A percentile compares a stretch with the other conserved stretches of the same genome.
phyloP scores from a whole-genome alignment of 2,113 vertebrate species.

The Antechinus stuartii region DNA sequence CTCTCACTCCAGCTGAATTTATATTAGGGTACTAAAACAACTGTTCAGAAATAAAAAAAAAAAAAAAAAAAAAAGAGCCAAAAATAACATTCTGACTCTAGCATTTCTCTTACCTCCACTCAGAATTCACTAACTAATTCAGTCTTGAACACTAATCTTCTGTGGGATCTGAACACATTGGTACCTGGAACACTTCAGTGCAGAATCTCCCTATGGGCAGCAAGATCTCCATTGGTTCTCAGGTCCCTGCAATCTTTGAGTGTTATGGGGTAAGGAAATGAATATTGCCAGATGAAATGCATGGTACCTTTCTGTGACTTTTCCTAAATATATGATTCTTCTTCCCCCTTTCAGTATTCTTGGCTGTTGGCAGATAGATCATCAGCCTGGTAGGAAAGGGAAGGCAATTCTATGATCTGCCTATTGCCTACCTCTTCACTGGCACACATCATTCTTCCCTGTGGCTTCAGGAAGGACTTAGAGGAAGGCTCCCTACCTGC shows the following conservation, averaged over 20 bases:
- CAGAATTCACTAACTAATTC: constrained; percentile 24
- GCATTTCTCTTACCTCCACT: background rate
- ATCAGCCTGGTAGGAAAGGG: constrained; percentile 11
- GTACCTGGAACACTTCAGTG: background rate
- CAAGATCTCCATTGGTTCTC: background rate
- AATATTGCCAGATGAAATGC: background rate
- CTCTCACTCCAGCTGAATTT: constrained; percentile 5
- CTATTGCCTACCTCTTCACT: constrained; percentile 42
- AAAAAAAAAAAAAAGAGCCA: background rate
- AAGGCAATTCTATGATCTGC: constrained; percentile 10
- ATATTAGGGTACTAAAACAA: background rate
- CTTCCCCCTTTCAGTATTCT: constrained; percentile 6
- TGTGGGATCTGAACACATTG: background rate
- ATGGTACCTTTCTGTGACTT: background rate
- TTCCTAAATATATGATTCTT: background rate
- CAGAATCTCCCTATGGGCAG: background rate
- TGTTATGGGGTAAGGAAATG: background rate
- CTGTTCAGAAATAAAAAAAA: constrained; percentile 8
- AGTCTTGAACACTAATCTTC: constrained; percentile 11
- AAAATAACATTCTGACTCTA: constrained; percentile 16
- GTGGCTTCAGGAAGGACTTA: background rate
- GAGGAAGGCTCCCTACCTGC: background rate
- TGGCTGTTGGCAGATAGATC: constrained; percentile 44
- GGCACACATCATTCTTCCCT: background rate
- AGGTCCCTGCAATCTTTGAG: background rate